Evolutionary conservation across 2,888 invertebrate species (phyloP).

Genomic region (Aleiodes leptofemur): DNA sequence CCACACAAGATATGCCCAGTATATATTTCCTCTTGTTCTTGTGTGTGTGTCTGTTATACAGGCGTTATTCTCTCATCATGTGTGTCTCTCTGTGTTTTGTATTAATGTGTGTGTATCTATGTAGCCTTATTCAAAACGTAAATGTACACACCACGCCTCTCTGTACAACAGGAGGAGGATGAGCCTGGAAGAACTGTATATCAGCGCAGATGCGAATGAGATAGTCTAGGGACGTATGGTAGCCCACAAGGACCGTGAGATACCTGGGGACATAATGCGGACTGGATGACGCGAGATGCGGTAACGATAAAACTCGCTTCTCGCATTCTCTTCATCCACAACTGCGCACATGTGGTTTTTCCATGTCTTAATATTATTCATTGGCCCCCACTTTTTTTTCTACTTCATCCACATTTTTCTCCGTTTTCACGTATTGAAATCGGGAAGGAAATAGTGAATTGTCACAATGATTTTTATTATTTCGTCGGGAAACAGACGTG

Average conservation of each 20-base stretch:
- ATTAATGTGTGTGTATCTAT: not conserved
- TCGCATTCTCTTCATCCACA: constrained; percentile 48
- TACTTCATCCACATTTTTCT: not conserved
- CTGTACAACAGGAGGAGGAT: constrained; percentile 17
- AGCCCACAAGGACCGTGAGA: constrained; percentile 54
- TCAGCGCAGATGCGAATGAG: constrained; percentile 58
- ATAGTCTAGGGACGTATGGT: constrained; percentile 49
- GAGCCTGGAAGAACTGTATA: constrained; percentile 12
- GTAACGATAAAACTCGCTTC: constrained; percentile 56
- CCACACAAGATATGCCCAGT: constrained; percentile 37
- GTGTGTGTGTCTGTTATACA: not conserved
- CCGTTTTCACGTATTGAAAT: not conserved
- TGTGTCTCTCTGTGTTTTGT: not conserved
- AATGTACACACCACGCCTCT: constrained; percentile 46
- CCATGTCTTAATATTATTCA: constrained; percentile 39
- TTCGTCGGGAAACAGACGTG: not conserved
- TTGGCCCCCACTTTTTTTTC: constrained; percentile 16
- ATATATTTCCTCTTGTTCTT: constrained; percentile 7
- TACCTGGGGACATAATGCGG: constrained; percentile 59
- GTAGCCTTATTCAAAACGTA: constrained; percentile 31
- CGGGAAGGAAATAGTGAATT: not conserved
- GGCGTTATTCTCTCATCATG: not conserved
- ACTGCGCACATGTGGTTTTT: constrained; percentile 36
- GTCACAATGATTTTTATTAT: not conserved
- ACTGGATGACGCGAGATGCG: constrained; percentile 61